Evolutionary conservation across 1,140 invertebrate genomes (phyloP).

Genomic region (Atta texana): DNA sequence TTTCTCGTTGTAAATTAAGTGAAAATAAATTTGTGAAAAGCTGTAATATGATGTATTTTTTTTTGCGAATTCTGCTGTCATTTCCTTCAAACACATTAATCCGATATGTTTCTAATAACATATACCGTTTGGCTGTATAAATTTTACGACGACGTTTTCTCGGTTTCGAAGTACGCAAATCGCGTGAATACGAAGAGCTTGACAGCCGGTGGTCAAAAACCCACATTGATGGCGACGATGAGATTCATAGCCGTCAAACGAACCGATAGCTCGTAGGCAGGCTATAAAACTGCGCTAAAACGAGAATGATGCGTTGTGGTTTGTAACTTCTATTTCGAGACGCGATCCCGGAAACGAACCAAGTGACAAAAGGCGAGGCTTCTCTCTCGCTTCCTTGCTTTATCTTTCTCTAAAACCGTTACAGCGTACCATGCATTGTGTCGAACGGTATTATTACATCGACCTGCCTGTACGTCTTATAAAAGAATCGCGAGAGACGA

Average conservation of each 20-base stretch:
- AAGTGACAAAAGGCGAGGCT: conserved; percentile 65
- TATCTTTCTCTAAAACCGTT: conserved; percentile 51
- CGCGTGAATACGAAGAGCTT: conserved; percentile 29
- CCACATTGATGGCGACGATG: conserved; percentile 65
- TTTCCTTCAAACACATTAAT: background rate
- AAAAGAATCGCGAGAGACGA: conserved; percentile 45
- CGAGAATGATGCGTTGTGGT: conserved; percentile 82
- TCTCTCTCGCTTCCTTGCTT: conserved; percentile 45
- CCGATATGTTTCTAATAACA: conserved; percentile 19
- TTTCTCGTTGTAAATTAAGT: background rate
- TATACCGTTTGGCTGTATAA: conserved; percentile 55
- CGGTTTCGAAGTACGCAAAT: conserved; percentile 41
- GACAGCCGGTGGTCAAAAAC: conserved; percentile 65
- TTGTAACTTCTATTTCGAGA: conserved; percentile 84
- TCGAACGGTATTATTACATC: conserved; percentile 66
- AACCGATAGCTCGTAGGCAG: conserved; percentile 81
- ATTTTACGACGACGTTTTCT: conserved; percentile 51
- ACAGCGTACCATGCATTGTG: conserved; percentile 66
- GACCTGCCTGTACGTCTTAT: conserved; percentile 38
- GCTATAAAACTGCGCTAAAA: conserved; percentile 84
- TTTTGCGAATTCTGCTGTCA: background rate
- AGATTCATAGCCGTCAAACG: conserved; percentile 77
- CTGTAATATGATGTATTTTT: background rate
- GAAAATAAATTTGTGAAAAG: background rate
- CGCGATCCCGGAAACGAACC: conserved; percentile 85